Base-by-base conservation (phyloP, 2,888 invertebrate genomes). In the Ypsolopha sequella region DNA sequence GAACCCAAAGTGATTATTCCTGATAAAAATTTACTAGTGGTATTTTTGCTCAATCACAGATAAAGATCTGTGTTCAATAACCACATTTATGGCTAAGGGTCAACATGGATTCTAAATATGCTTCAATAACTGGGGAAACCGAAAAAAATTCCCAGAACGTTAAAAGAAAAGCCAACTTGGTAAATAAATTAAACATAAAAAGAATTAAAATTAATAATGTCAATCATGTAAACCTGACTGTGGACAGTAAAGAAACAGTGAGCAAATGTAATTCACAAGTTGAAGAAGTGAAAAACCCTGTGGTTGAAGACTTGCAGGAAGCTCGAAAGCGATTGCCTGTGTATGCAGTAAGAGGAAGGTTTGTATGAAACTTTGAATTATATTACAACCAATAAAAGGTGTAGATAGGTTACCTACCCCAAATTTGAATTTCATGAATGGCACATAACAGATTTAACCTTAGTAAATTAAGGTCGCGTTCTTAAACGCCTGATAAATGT, bases 271-370 rank as follows among this genome's bases (percentile, higher is more conserved):
- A n/a, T n/a, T n/a, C 39, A 39, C 9, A 39, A 14, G 14, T 36
- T 11, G n/a, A 50, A 11, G 6, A 44, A 6, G 24, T 24, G 24
- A 44, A 54, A 39, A 53, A 55, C 10, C 61, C 65, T 50, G 53
- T 55, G 8, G 51, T 52, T 50, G 73, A 76, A 56, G 64, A 74
- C 57, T 53, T 84, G 35, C 70, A 76, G 48, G 80, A 85, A 57
- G 75, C 80, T 43, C 80, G 89, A 33, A 81, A 73, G 60, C 69
- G 73, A 14, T 61, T 90, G 53, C 90, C 90, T n/a, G 89, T 89
- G 0, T 88, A 82, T 57, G 69, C 75, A 58, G 89, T 89, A 10
- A 73, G 80, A 50, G 71, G 73, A 56, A 79, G 85, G 88, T 87
- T 60, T 52, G 66, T 60, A 38, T 52, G 24, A 24, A 24, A 24